phyloP scores from a whole-genome alignment of 2,888 invertebrate species.

The Sarcophaga carnaria region DNA sequence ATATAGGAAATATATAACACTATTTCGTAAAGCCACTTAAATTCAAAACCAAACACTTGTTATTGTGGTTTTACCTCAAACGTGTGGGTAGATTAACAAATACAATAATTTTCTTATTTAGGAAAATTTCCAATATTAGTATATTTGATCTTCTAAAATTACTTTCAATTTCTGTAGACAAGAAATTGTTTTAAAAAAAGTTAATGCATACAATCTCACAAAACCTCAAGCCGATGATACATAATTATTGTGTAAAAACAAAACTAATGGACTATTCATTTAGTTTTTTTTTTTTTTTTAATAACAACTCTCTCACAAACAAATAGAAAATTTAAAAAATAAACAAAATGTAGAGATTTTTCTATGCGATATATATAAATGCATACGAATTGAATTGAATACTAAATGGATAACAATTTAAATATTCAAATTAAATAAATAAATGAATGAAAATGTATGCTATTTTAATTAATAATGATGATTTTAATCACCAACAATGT shows the following conservation, averaged over 20 bases:
- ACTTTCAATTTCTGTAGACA: slow-evolving; percentile 53
- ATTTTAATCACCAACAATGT: slow-evolving; percentile 8
- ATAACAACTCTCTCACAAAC: slow-evolving; percentile 23
- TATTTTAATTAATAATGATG: background rate
- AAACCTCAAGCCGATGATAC: slow-evolving; percentile 21
- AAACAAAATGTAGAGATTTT: background rate
- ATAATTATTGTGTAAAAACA: slow-evolving; percentile 15
- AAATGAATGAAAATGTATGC: slow-evolving; percentile 9
- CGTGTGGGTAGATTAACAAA: slow-evolving; percentile 44
- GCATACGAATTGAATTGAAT: background rate
- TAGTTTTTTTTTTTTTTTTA: slow-evolving; percentile 45
- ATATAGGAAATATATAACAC: slow-evolving; percentile 46
- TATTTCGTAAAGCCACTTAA: slow-evolving; percentile 7
- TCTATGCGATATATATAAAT: background rate
- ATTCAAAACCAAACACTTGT: slow-evolving; percentile 53
- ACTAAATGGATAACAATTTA: background rate
- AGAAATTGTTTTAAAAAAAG: slow-evolving; percentile 34
- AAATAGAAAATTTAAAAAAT: slow-evolving; percentile 25
- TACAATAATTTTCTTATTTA: slow-evolving; percentile 31
- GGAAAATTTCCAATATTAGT: slow-evolving; percentile 13
- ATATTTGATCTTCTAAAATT: slow-evolving; percentile 46
- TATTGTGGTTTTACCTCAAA: slow-evolving; percentile 55
- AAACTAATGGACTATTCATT: slow-evolving; percentile 19
- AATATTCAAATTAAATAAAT: slow-evolving; percentile 12
- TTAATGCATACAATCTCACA: background rate